These are phyloP conservation scores for silkworm (Bombyx mori) DNA, from an alignment of 1,140 invertebrate species.

Conservation along the genomic window ASM3026992v2 NC_085111.1:18797501-18798000, in stretches of 20 bases:
- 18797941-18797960: constrained; percentile 33
- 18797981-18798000: constrained; percentile 42
- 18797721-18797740: constrained; percentile 41
- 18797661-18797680: constrained; percentile 25
- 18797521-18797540: constrained; percentile 48
- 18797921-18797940: constrained; percentile 47
- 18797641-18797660: constrained; percentile 39
- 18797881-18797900: constrained; percentile 21
- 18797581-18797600: constrained; percentile 51
- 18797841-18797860: constrained; percentile 35
- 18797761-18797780: constrained; percentile 57
- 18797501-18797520: constrained; percentile 36
- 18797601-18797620: constrained; percentile 52
- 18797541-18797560: constrained; percentile 48
- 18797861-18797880: constrained; percentile 38
- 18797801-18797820: constrained; percentile 47
- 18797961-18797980: constrained; percentile 45
- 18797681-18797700: constrained; percentile 27
- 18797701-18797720: constrained; percentile 42
- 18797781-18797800: constrained; percentile 52
- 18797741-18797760: constrained; percentile 45
- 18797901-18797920: constrained; percentile 43
- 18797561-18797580: constrained; percentile 46
- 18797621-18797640: constrained; percentile 42
- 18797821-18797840: constrained; percentile 32